Conservation (phyloP, 1,140 invertebrate genomes). For the Onthophagus taurus region DNA sequence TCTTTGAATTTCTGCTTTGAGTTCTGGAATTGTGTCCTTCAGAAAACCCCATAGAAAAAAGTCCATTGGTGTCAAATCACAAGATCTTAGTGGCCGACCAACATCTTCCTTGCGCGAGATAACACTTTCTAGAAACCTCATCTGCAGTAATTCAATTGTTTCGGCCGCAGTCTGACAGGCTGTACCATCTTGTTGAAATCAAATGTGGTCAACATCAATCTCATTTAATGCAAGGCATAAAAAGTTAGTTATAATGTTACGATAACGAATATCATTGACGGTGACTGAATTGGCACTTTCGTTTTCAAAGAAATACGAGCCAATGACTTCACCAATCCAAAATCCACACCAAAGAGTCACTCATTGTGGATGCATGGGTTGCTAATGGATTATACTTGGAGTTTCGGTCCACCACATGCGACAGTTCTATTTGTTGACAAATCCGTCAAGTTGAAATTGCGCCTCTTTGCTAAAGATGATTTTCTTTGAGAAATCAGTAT, state of each 20-base stretch:
- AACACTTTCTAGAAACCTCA: background rate
- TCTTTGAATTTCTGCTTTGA: too few relatives aligned
- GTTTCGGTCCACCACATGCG: background rate
- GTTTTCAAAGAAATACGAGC: too few relatives aligned
- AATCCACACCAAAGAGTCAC: background rate
- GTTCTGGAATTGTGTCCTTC: too few relatives aligned
- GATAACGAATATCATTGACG: too few relatives aligned
- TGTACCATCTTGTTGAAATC: slow-evolving; percentile 1
- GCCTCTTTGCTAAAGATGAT: background rate
- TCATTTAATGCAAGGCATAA: background rate
- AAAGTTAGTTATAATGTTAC: background rate
- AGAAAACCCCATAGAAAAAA: background rate
- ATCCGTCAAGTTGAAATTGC: background rate
- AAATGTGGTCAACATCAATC: background rate
- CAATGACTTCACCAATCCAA: too few relatives aligned
- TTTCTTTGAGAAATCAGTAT: background rate
- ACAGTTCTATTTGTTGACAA: slow-evolving; percentile 1
- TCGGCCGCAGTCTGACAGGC: background rate
- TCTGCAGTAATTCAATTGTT: background rate
- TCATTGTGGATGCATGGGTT: background rate
- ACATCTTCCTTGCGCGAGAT: too few relatives aligned
- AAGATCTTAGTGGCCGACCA: background rate
- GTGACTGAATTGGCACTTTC: too few relatives aligned
- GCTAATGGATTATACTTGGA: background rate
- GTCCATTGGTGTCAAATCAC: too few relatives aligned